Evolutionary conservation across 2,797 vertebrate species (phyloP), one percentile per base, ranked within the genome.

Genomic region (Micromesistius poutassou): DNA sequence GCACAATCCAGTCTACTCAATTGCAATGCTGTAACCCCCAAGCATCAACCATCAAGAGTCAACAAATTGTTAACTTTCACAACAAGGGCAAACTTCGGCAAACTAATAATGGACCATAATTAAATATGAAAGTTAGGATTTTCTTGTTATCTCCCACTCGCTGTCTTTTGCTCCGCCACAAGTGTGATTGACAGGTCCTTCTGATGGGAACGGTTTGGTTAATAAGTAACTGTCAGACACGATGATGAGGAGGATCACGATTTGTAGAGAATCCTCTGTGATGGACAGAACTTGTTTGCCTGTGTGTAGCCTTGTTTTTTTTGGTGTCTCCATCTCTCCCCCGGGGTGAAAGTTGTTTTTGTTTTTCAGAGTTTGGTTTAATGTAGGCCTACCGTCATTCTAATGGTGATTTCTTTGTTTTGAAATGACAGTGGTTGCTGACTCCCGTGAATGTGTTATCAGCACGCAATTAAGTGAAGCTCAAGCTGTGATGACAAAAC

Each of bases 401-500:
- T 50, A 4, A 50, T 19, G 3, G 13, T 13, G 46, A 50, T 50
- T 50, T 50, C 5, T 19, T 19, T 19, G 16, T 19, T 50, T 14
- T 4, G 46, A 50, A 22, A 50, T 14, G 46, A 50, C 46, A 22
- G 46, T 22, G 46, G 46, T 16, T 50, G 3, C 14, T 22, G 46
- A 22, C 46, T 50, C 46, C 19, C 5, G 46, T 50, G 46, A 19
- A 19, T 22, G 46, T 5, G 5, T 22, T 19, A 50, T 87, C 83
- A 86, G 87, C 84, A 31, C 84, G 81, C 81, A 82, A 87, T 88
- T 89, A 74, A 87, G 82, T 86, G 81, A 79, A 81, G 79, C 82
- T 87, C 84, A 89, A 86, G 81, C 84, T 72, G 78, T 82, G 83
- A 85, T 78, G 86, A 88, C 87, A 88, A 87, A 87, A 82, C 80